A percentile compares a stretch with the other conserved stretches of the same genome.
phyloP scores from a whole-genome alignment of 2,113 vertebrate genomes.

The Numida meleagris region DNA sequence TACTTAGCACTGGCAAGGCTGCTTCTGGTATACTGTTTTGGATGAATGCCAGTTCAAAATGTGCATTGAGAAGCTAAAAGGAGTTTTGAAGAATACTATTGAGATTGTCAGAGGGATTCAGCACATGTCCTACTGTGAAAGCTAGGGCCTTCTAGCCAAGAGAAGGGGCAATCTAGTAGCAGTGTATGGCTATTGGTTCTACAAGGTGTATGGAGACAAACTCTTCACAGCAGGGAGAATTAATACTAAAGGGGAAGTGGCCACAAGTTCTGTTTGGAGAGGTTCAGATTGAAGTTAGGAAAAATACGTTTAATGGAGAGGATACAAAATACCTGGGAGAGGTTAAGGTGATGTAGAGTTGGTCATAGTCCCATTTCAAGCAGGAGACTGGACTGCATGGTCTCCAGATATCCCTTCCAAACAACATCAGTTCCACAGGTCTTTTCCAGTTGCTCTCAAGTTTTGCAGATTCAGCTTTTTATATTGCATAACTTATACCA shows the following conservation, averaged over 20 bases:
- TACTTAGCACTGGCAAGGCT: neutral
- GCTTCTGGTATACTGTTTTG: neutral
- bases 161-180: neutral
- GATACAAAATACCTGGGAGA: neutral
- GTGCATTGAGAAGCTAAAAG: neutral
- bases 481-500: neutral
- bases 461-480: neutral
- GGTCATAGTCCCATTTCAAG: neutral
- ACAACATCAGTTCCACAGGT: neutral
- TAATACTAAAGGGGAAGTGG: neutral
- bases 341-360: neutral
- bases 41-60: neutral
- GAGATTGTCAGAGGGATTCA: neutral
- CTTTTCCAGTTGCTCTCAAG: neutral
- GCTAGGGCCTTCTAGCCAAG: neutral
- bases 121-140: neutral
- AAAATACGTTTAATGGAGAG: neutral
- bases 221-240: neutral
- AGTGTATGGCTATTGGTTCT: neutral
- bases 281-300: neutral
- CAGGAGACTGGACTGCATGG: neutral
- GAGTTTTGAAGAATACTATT: neutral
- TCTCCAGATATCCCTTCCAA: neutral
- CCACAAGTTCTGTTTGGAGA: neutral
- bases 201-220: neutral